phyloP scores from a whole-genome alignment of 1,140 invertebrate genomes.

The Dendrolimus punctatus region DNA sequence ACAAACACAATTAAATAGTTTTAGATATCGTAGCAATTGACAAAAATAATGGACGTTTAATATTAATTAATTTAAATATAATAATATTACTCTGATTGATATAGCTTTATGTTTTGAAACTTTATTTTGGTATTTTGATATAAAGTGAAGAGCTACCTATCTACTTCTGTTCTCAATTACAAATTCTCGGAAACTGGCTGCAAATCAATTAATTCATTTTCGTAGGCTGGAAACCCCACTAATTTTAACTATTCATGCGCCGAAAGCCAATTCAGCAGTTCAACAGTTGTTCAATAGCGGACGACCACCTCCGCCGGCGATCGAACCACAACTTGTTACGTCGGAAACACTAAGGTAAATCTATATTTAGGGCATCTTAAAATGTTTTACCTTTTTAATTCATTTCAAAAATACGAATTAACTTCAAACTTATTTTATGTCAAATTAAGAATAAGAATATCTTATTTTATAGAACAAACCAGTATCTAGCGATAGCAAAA shows the following conservation, averaged over 20 bases:
- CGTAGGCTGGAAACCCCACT: constrained; percentile 52
- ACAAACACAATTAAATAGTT: too few species aligned
- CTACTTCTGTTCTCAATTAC: too few species aligned
- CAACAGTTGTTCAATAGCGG: constrained; percentile 59
- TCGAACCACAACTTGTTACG: constrained; percentile 55
- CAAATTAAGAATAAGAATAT: too few species aligned
- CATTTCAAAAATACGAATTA: neutral
- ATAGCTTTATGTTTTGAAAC: too few species aligned
- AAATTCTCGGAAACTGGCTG: neutral
- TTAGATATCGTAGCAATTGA: too few species aligned
- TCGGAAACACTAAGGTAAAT: constrained; percentile 60
- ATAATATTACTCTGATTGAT: too few species aligned
- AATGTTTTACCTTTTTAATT: neutral
- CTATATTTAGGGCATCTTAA: neutral
- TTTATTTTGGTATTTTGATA: too few species aligned
- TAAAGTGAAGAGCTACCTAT: too few species aligned
- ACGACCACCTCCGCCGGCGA: constrained; percentile 53
- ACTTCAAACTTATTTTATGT: neutral
- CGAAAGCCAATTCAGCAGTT: constrained; percentile 54
- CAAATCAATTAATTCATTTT: constrained; percentile 4
- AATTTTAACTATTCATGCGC: constrained; percentile 42
- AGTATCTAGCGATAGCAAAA: too few species aligned
- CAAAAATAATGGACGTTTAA: too few species aligned
- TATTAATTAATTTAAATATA: too few species aligned
- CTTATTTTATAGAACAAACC: too few species aligned